phyloP scores from a whole-genome alignment of 1,140 invertebrate species.

The Protaetia brevitarsis region DNA sequence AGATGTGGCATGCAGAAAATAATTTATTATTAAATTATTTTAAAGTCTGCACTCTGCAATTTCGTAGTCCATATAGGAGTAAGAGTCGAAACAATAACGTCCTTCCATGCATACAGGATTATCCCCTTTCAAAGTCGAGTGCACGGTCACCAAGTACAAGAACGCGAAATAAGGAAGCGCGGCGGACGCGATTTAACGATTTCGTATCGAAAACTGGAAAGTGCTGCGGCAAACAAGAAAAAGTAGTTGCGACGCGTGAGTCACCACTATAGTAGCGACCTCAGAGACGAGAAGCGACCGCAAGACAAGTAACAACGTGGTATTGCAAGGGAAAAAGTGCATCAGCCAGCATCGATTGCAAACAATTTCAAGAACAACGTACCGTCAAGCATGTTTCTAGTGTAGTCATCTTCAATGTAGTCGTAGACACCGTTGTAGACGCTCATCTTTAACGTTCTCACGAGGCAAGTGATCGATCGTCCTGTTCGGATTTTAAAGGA shows the following conservation, averaged over 20 bases:
- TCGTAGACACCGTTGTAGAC: constrained; percentile 27
- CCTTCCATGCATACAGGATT: no score
- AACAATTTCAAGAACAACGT: constrained; percentile 19
- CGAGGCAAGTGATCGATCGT: neutral
- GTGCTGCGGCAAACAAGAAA: neutral
- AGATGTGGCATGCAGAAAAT: no score
- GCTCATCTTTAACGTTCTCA: constrained; percentile 24
- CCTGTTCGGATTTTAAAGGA: constrained; percentile 8
- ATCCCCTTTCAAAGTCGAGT: no score
- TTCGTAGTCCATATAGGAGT: no score
- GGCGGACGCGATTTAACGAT: no score
- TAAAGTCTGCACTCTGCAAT: no score
- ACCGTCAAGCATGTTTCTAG: constrained; percentile 33
- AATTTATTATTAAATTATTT: no score
- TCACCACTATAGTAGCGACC: neutral
- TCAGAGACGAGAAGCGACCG: neutral
- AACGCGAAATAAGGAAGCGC: neutral
- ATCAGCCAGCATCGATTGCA: constrained; percentile 7
- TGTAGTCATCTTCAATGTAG: constrained; percentile 30
- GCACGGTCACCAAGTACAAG: neutral
- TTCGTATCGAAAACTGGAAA: constrained; percentile 10
- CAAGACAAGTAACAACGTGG: neutral
- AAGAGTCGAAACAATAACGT: no score
- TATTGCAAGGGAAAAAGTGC: neutral
- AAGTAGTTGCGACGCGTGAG: neutral